phyloP scores from a whole-genome alignment of 1,140 invertebrate species.

The Acromyrmex charruanus region DNA sequence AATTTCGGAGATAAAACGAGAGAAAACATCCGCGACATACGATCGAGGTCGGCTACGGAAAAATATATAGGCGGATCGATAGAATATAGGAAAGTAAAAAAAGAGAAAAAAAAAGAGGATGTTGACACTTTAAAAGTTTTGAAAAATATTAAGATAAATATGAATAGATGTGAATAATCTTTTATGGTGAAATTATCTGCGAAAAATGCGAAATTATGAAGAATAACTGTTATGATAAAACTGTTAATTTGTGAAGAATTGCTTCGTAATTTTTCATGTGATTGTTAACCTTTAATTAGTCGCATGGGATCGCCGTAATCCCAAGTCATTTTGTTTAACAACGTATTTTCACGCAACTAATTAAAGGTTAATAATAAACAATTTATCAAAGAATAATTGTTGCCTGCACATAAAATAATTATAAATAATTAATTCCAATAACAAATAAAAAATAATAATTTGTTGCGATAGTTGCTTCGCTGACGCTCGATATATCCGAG shows the following conservation, averaged over 20 bases:
- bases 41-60: conserved; percentile 57
- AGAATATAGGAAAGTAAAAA: conserved; percentile 26
- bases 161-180: background rate
- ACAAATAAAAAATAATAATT: background rate
- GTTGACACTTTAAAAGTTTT: conserved; percentile 1
- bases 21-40: conserved; percentile 64
- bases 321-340: no score
- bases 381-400: background rate
- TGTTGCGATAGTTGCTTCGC: background rate
- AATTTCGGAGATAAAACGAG: conserved; percentile 57
- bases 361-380: background rate
- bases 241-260: background rate
- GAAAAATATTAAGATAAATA: conserved; percentile 10
- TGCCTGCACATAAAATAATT: background rate
- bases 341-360: no score
- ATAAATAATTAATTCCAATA: background rate
- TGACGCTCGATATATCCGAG: background rate
- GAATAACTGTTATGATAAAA: background rate
- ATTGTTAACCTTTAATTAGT: background rate
- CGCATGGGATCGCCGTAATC: no score
- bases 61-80: conserved; percentile 65
- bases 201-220: background rate
- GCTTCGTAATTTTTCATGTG: background rate
- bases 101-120: background rate
- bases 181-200: background rate